phyloP scores from a whole-genome alignment of 2,888 invertebrate species.

The Meloe dianella region DNA sequence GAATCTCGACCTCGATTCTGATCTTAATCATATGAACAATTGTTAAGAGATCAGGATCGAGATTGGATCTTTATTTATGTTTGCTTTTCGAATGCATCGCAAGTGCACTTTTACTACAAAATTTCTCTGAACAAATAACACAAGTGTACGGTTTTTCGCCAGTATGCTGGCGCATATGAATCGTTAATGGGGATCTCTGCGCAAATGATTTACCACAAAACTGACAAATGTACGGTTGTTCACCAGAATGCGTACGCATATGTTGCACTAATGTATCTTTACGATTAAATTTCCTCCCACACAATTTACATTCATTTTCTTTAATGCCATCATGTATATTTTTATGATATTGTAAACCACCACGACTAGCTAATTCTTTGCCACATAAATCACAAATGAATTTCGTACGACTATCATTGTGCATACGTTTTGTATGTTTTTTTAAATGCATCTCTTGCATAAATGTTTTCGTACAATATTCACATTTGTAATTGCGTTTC shows the following conservation, averaged over 20 bases:
- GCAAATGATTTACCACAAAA: slow-evolving; percentile 58
- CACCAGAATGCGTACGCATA: slow-evolving; percentile 47
- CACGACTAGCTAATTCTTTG: slow-evolving; percentile 45
- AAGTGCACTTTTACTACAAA: not conserved
- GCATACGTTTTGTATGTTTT: slow-evolving; percentile 43
- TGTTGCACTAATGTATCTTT: slow-evolving; percentile 47
- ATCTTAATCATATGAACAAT: too few relatives aligned
- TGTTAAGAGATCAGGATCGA: too few relatives aligned
- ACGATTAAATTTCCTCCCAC: slow-evolving; percentile 45
- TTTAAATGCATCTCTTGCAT: slow-evolving; percentile 44
- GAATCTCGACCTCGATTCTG: too few relatives aligned
- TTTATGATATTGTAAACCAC: slow-evolving; percentile 47
- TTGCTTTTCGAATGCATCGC: not conserved
- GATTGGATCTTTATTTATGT: slow-evolving; percentile 31
- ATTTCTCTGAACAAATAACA: not conserved
- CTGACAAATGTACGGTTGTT: slow-evolving; percentile 61
- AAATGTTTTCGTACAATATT: slow-evolving; percentile 47
- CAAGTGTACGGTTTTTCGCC: slow-evolving; percentile 18
- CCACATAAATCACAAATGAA: slow-evolving; percentile 45
- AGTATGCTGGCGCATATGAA: slow-evolving; percentile 43
- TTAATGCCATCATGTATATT: slow-evolving; percentile 38
- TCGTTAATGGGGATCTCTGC: slow-evolving; percentile 61
- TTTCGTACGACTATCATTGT: slow-evolving; percentile 42
- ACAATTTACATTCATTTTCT: slow-evolving; percentile 46
- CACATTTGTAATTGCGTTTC: slow-evolving; percentile 46